These are phyloP conservation scores for Camptogramma bilineatum DNA, from an alignment of 2,888 invertebrate genomes.

Conservation along the genomic window DNA sequence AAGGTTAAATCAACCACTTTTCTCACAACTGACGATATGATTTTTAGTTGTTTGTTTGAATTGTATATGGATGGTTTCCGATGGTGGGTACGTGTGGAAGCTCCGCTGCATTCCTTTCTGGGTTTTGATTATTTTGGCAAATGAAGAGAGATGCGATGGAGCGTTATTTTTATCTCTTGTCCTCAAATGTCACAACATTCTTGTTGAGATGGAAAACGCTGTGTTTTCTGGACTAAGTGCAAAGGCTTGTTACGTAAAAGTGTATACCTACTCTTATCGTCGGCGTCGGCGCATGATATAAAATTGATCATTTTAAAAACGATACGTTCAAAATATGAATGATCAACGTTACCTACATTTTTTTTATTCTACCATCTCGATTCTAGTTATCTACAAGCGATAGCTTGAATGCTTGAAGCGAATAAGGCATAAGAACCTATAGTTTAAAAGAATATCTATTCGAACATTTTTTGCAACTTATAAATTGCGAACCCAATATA, in stretches of 20 bases:
- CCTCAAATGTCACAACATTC: conserved; percentile 43
- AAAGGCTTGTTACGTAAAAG: conserved; percentile 28
- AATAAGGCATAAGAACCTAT: too few species aligned
- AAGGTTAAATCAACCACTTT: not conserved
- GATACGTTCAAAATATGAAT: not conserved
- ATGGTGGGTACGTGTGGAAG: conserved; percentile 2
- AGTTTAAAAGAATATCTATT: too few species aligned
- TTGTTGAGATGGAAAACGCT: conserved; percentile 24
- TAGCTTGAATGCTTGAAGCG: too few species aligned
- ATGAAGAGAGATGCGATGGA: conserved; percentile 37
- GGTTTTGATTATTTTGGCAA: conserved; percentile 42
- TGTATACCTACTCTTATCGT: not conserved
- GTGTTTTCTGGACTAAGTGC: conserved; percentile 29
- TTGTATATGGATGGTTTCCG: not conserved
- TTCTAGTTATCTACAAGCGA: too few species aligned
- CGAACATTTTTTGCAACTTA: too few species aligned
- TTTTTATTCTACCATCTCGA: too few species aligned
- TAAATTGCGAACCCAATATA: too few species aligned
- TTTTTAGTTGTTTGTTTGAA: not conserved
- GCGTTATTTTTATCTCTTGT: conserved; percentile 38
- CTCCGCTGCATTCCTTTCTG: conserved; percentile 27
- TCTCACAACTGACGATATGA: not conserved
- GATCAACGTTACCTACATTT: not conserved
- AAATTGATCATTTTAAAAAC: not conserved
- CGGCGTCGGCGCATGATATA: not conserved